phyloP scores from a whole-genome alignment of 2,797 vertebrate genomes.

The Phyllotis vaccarum region DNA sequence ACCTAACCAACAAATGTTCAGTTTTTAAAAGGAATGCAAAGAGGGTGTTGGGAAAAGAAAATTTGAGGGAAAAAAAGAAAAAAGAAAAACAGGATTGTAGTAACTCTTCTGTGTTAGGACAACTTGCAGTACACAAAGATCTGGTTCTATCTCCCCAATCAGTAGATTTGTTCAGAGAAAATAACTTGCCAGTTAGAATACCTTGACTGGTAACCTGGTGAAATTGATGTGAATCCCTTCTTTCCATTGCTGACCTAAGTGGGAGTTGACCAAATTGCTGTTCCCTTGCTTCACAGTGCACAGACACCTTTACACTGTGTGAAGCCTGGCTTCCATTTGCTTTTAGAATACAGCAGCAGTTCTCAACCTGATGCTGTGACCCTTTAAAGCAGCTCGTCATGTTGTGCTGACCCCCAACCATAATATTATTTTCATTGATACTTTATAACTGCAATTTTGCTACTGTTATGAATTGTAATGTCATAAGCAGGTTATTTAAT shows the following conservation, averaged over 20 bases:
- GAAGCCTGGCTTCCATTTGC: neutral
- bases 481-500: neutral
- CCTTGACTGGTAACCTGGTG: constrained; percentile 12
- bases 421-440: neutral
- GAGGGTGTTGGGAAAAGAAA: neutral
- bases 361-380: neutral
- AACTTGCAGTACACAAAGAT: neutral
- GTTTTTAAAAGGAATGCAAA: constrained; percentile 48
- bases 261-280: neutral
- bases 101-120: neutral
- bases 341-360: neutral
- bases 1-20: constrained; percentile 40
- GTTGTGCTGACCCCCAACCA: neutral
- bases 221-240: neutral
- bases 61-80: neutral
- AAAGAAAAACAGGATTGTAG: neutral
- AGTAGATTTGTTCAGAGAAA: constrained; percentile 45
- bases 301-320: neutral
- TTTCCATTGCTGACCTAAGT: constrained; percentile 28
- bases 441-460: neutral
- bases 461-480: neutral
- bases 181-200: neutral
- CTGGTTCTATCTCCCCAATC: neutral
- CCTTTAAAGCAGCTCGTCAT: neutral
- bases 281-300: neutral